Conservation (phyloP, 2,888 invertebrate species). For the Cyaniris semiargus region DNA sequence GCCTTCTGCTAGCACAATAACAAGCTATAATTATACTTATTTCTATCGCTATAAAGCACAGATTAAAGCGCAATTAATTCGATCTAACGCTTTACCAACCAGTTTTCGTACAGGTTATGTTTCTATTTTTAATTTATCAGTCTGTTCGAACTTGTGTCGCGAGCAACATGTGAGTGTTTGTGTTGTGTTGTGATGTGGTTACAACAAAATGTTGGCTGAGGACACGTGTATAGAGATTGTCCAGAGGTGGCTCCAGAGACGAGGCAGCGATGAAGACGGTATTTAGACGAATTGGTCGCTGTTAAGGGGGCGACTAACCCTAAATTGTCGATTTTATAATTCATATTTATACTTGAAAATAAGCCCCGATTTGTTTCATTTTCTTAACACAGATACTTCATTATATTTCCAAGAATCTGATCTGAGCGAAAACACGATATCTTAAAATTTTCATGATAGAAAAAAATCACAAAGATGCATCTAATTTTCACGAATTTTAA, state of each 20-base stretch:
- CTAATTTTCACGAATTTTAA: no score
- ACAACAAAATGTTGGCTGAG: slow-evolving; percentile 69
- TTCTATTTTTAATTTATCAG: slow-evolving; percentile 30
- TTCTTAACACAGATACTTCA: no score
- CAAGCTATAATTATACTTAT: background rate
- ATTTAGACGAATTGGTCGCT: slow-evolving; percentile 36
- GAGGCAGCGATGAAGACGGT: slow-evolving; percentile 65
- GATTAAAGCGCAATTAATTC: slow-evolving; percentile 46
- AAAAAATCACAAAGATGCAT: no score
- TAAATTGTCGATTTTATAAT: no score
- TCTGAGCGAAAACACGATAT: no score
- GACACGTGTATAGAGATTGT: slow-evolving; percentile 75
- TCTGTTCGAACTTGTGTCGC: background rate
- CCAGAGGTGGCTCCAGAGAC: slow-evolving; percentile 69
- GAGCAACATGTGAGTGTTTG: slow-evolving; percentile 35
- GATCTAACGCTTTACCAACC: slow-evolving; percentile 49
- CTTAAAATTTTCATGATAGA: no score
- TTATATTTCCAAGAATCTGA: no score
- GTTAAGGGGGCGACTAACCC: no score
- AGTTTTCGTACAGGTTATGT: slow-evolving; percentile 32
- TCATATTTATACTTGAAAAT: no score
- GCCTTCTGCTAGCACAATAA: background rate
- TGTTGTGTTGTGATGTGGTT: slow-evolving; percentile 25
- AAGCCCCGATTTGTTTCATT: no score
- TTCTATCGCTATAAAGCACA: background rate